Conservation (phyloP, 2,888 invertebrate species). For the Barypeithes pellucidus region DNA sequence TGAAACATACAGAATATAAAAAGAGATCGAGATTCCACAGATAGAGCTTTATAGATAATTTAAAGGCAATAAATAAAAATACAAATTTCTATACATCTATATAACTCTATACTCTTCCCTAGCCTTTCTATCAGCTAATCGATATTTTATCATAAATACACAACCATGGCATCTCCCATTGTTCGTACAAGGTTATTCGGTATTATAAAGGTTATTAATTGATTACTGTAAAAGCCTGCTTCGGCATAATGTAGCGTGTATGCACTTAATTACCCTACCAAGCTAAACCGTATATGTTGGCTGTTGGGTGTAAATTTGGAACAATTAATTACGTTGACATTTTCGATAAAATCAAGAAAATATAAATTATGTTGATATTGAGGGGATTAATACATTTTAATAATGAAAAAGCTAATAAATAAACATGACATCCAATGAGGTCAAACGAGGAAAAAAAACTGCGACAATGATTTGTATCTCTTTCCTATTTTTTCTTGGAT, state of each 20-base stretch:
- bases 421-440: no score
- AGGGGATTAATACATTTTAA: neutral
- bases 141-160: constrained; percentile 31
- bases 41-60: no score
- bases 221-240: constrained; percentile 41
- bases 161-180: constrained; percentile 12
- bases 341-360: constrained; percentile 2
- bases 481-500: no score
- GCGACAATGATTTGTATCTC: no score
- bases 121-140: constrained; percentile 17
- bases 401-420: no score
- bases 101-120: no score
- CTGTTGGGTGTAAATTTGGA: constrained; percentile 23
- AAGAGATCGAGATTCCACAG: no score
- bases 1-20: no score
- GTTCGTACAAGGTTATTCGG: constrained; percentile 18
- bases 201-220: constrained; percentile 42
- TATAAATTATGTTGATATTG: neutral
- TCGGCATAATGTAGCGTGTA: constrained; percentile 36
- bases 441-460: no score
- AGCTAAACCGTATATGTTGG: constrained; percentile 17
- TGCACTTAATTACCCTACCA: constrained; percentile 44
- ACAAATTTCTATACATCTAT: no score
- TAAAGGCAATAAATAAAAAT: no score
- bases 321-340: constrained; percentile 11